A percentile compares a stretch with the other conserved stretches of the same genome.
Evolutionary conservation across 2,113 vertebrate species (phyloP).

Genomic region (Apodemus speciosus): DNA sequence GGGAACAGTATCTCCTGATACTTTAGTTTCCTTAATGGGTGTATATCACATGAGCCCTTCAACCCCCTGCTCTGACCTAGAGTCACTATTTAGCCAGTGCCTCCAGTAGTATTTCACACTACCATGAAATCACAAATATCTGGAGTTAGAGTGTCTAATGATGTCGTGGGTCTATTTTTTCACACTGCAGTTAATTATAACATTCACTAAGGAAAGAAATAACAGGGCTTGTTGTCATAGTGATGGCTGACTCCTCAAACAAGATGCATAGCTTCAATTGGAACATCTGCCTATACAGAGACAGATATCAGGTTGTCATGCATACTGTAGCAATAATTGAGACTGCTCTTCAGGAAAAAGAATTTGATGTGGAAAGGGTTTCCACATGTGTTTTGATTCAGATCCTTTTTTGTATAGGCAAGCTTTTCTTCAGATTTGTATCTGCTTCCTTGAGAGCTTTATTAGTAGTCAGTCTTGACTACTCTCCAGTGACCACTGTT

Average conservation of each 20-base stretch:
- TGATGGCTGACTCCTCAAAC: slow-evolving; percentile 19
- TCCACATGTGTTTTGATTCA: not conserved
- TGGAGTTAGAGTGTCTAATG: not conserved
- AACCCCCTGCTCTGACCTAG: not conserved
- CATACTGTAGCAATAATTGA: slow-evolving; percentile 35
- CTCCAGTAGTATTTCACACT: not conserved
- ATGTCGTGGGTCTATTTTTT: slow-evolving; percentile 41
- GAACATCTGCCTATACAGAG: not conserved
- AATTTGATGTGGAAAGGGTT: not conserved
- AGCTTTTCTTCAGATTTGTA: not conserved
- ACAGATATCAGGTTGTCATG: slow-evolving; percentile 53
- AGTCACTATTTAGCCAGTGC: not conserved
- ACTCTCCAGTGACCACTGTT: not conserved
- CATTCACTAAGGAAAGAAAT: slow-evolving; percentile 59
- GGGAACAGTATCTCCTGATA: slow-evolving; percentile 1
- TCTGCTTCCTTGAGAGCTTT: not conserved
- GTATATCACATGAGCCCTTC: not conserved
- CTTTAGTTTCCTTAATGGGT: not conserved
- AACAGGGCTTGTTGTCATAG: slow-evolving; percentile 64
- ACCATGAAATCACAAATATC: slow-evolving; percentile 22
- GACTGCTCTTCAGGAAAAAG: slow-evolving; percentile 11
- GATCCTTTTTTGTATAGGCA: not conserved
- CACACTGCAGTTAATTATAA: slow-evolving; percentile 65
- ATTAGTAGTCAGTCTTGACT: not conserved
- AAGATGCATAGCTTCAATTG: not conserved